Conservation (phyloP, 2,888 invertebrate genomes). For the Cylindroiulus punctatus region DNA sequence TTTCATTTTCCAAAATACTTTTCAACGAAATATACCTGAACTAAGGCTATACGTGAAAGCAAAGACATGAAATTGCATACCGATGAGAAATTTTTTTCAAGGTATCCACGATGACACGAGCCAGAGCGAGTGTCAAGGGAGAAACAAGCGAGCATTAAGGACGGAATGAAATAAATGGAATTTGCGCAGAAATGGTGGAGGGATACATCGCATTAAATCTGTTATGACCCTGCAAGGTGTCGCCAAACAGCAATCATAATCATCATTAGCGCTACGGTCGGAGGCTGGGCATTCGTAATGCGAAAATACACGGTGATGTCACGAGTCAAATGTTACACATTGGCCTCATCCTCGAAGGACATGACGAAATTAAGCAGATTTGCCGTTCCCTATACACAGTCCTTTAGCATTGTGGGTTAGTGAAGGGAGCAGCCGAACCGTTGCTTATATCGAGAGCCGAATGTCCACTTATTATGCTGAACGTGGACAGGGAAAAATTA, state of each 20-base stretch:
- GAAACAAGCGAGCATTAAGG: background rate
- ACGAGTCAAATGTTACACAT: too few species aligned
- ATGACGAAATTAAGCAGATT: too few species aligned
- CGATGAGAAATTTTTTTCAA: too few species aligned
- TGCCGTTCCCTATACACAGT: too few species aligned
- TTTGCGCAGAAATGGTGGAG: background rate
- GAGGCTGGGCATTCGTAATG: background rate
- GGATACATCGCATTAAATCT: background rate
- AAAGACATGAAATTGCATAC: too few species aligned
- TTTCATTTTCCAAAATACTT: too few species aligned
- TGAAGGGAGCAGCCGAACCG: too few species aligned
- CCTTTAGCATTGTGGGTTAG: too few species aligned
- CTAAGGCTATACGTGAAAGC: too few species aligned
- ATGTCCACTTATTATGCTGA: background rate
- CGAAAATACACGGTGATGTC: background rate
- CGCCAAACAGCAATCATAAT: conserved; percentile 26
- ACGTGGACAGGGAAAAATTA: background rate
- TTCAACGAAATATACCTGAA: too few species aligned
- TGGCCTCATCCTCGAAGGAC: too few species aligned
- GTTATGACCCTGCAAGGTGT: conserved; percentile 23
- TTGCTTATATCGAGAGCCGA: too few species aligned
- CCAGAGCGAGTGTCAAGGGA: background rate
- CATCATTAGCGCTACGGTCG: conserved; percentile 10
- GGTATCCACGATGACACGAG: background rate
- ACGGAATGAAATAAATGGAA: background rate